These are phyloP conservation scores for Enteromius trimaculatus DNA, from an alignment of 2,797 vertebrate genomes.

Conservation along the genomic window DNA sequence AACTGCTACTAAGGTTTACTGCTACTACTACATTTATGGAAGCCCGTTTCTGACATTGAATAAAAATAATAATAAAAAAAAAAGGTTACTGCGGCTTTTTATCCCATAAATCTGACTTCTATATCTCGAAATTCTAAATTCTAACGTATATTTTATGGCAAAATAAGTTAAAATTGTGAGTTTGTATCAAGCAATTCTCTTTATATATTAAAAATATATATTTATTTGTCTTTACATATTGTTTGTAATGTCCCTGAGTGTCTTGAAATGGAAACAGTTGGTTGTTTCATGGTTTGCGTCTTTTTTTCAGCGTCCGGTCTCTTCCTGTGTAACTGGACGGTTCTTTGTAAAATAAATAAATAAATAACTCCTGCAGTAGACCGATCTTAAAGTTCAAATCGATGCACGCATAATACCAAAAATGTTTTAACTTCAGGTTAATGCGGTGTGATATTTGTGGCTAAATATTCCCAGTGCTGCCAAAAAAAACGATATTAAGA, in stretches of 20 bases:
- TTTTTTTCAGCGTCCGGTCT: not conserved
- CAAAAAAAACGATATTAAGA: constrained; percentile 17
- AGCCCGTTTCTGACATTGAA: too few species aligned
- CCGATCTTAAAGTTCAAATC: not conserved
- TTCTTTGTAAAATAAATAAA: not conserved
- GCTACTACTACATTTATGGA: too few species aligned
- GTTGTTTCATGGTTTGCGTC: not conserved
- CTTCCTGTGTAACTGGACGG: not conserved
- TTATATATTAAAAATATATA: too few species aligned
- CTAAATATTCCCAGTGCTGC: not conserved
- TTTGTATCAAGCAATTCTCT: too few species aligned
- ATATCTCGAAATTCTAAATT: too few species aligned
- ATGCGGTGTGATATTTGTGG: not conserved
- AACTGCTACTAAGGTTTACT: too few species aligned
- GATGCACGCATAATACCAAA: not conserved
- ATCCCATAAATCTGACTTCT: too few species aligned
- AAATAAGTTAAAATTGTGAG: too few species aligned
- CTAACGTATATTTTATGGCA: too few species aligned
- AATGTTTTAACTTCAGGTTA: not conserved
- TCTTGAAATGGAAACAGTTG: not conserved
- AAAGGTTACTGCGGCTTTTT: too few species aligned
- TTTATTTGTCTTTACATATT: not conserved
- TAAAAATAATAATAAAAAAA: too few species aligned
- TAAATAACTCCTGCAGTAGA: not conserved
- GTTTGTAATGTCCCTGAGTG: not conserved